A percentile compares a stretch with the other conserved stretches of the same genome.
These are phyloP conservation scores for Nomada ferruginata DNA, from an alignment of 2,888 invertebrate genomes.

Conservation along the genomic window DNA sequence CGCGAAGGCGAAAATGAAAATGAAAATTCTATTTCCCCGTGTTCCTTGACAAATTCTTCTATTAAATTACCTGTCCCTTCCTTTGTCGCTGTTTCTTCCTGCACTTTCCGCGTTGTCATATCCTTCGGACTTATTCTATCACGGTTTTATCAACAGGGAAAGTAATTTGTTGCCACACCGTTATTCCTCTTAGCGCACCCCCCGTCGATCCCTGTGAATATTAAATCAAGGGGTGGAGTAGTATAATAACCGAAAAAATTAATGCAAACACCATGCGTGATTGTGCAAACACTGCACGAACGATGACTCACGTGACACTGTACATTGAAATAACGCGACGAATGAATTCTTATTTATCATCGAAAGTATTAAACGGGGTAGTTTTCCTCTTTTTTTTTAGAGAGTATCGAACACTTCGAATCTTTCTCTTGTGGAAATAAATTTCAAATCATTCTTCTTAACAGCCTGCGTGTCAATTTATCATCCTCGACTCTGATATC, in stretches of 20 bases:
- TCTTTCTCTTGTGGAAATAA: background rate
- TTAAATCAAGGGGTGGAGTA: constrained; percentile 7
- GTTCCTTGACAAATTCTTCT: constrained; percentile 4
- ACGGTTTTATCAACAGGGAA: constrained; percentile 49
- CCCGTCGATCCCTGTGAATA: constrained; percentile 40
- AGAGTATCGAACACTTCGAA: too few species aligned
- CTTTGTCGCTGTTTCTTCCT: background rate
- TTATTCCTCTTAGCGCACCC: constrained; percentile 21
- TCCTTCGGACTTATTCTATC: constrained; percentile 41
- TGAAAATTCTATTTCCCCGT: constrained; percentile 46
- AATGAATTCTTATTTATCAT: background rate
- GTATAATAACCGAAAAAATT: constrained; percentile 37
- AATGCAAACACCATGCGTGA: background rate
- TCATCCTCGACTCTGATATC: background rate
- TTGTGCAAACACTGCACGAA: background rate
- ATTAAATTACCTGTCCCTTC: constrained; percentile 14
- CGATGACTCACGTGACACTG: background rate
- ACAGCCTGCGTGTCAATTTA: background rate
- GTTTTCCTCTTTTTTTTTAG: too few species aligned
- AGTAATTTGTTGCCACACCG: constrained; percentile 52
- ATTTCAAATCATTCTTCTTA: background rate
- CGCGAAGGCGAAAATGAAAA: constrained; percentile 18
- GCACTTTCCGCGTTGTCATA: background rate
- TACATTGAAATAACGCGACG: background rate
- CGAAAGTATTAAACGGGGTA: too few species aligned